Evolutionary conservation across 2,888 invertebrate genomes (phyloP), one percentile per base, ranked within the genome.

Genomic region (Xylota segnis): DNA sequence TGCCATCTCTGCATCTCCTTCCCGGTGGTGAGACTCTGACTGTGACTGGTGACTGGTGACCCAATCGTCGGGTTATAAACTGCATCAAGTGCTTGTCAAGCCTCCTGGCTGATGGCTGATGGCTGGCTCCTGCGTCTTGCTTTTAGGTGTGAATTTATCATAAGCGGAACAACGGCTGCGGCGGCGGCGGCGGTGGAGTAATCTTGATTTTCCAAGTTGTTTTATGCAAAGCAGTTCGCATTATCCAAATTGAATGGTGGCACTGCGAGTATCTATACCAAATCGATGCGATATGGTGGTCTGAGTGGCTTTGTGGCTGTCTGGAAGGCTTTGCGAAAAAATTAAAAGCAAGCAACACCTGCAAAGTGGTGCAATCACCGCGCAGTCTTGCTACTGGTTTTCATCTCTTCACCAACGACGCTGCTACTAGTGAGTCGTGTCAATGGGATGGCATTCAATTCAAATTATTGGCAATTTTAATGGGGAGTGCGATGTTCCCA

Each of bases 151-250:
- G 82, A 86, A 86, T 86, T 82, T 81, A 86, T 86, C 86, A 86
- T 81, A 86, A 81, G 54, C 79, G 16, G n/a, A 34, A 71, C 14
- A 43, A 2, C 14, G 45, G 23, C 14, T 32, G 4, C 14, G 45
- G 61, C 14, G 52, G 0, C 14, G 52, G 0, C 14, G 45, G 23
- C 14, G 43, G 4, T 10, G 45, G 61, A 68, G 81, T 68, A 82
- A 86, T 86, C 86, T 86, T 86, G 86, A 86, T 86, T 72, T 52
- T 12, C 65, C 32, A 72, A 84, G 87, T 87, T 87, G 87, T 87
- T 87, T 87, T 87, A 87, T 87, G 87, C 87, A 87, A 87, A 87
- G 29, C 78, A 87, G 78, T 87, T 87, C 87, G 87, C 87, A 87
- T 87, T 87, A 87, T 87, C 83, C 83, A 87, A 87, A 87, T 87